A percentile compares a stretch with the other conserved stretches of the same genome.
Evolutionary conservation across 1,140 invertebrate genomes (phyloP).

Genomic region (Chymomyza costata): DNA sequence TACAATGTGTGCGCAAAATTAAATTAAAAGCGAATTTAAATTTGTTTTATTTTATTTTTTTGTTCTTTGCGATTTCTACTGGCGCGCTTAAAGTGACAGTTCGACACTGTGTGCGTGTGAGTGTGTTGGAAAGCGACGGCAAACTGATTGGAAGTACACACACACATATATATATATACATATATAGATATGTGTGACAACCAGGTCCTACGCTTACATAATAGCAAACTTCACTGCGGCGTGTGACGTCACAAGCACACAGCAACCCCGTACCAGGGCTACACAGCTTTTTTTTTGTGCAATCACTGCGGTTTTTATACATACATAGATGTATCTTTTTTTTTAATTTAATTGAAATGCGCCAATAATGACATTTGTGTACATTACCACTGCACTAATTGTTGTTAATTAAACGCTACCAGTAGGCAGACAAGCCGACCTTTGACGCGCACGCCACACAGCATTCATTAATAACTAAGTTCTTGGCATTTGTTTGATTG

Average conservation of each 20-base stretch:
- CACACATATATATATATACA: not conserved
- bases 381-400: constrained; percentile 48
- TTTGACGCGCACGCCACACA: too few relatives aligned
- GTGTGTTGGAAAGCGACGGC: not conserved
- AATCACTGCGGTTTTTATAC: constrained; percentile 6
- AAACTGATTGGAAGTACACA: not conserved
- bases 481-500: constrained; percentile 5
- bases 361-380: constrained; percentile 17
- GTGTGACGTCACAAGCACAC: constrained; percentile 53
- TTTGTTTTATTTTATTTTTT: constrained; percentile 25
- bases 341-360: constrained; percentile 54
- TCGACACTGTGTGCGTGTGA: not conserved
- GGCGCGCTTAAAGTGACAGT: too few relatives aligned
- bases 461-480: not conserved
- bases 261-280: constrained; percentile 8
- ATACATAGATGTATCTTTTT: constrained; percentile 1
- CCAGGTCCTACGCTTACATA: too few relatives aligned
- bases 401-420: constrained; percentile 41
- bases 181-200: too few relatives aligned
- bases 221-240: constrained; percentile 2
- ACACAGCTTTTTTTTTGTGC: constrained; percentile 19
- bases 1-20: constrained; percentile 32
- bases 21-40: constrained; percentile 54
- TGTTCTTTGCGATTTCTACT: constrained; percentile 2
- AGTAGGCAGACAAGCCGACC: not conserved